Percentiles rank a stretch among this genome's conserved stretches.
phyloP scores from a whole-genome alignment of 2,888 invertebrate genomes.

The Conistra vaccinii region DNA sequence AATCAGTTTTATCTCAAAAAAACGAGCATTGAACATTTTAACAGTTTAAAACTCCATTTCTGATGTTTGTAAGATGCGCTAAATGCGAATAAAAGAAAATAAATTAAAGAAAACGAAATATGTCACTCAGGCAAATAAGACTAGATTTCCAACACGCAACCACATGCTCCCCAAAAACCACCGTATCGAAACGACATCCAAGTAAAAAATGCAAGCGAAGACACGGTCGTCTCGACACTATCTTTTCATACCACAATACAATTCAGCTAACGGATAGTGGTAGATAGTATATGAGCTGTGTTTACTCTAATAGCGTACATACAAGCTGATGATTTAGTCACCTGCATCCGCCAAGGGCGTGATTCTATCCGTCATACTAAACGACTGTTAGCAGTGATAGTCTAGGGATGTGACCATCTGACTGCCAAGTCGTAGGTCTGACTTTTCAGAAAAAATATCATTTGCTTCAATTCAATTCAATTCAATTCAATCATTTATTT shows the following conservation, averaged over 20 bases:
- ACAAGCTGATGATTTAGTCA: not conserved
- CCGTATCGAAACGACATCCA: not conserved
- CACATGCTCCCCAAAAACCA: not conserved
- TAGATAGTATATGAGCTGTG: not conserved
- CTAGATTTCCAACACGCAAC: not conserved
- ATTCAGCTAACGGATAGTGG: not conserved
- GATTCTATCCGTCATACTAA: too few relatives aligned
- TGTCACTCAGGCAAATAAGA: not conserved
- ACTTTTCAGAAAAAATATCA: too few relatives aligned
- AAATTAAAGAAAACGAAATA: too few relatives aligned
- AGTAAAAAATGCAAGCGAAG: not conserved
- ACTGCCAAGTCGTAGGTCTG: too few relatives aligned
- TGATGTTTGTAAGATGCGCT: not conserved
- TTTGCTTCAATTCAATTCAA: too few relatives aligned
- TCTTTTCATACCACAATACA: not conserved
- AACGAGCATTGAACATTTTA: not conserved
- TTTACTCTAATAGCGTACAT: not conserved
- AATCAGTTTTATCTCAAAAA: too few relatives aligned
- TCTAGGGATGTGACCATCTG: too few relatives aligned
- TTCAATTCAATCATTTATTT: too few relatives aligned
- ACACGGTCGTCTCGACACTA: not conserved
- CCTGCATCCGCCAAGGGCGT: too few relatives aligned
- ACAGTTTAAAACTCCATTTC: not conserved
- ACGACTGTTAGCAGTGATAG: too few relatives aligned
- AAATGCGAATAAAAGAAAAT: not conserved